Base-by-base conservation (phyloP, 2,888 invertebrate genomes). In the Drosophila seclusa region DNA sequence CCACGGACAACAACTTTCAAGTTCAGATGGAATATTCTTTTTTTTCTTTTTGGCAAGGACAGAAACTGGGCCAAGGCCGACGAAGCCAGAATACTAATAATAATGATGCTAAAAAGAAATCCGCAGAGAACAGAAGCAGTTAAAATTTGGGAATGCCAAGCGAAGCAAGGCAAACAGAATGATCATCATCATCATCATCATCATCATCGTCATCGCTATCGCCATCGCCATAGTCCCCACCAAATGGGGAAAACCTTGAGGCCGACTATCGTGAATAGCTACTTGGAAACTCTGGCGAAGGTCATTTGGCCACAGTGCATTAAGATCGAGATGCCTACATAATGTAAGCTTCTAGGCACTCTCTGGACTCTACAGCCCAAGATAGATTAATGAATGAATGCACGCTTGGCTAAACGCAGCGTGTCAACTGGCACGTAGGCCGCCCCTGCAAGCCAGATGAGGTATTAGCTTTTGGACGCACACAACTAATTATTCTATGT, bases 11-110 rank as follows among this genome's bases (percentile, higher is more conserved):
- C 85, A 85, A 87, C 81, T 87, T 88, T 87, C 84, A 88, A 83
- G 87, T 88, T 87, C 88, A 88, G 62, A 52, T 73, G 72, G 69
- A 74, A 74, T 71, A 71, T n/a, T 18, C 24, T 27, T 38, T 36
- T 54, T 36, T 36, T 6, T 10, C 16, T n/a, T 42, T 78, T 83
- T 82, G 84, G 83, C 86, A 80, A 71, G 73, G 66, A 29, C 79
- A 87, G 78, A 64, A 87, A 87, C 74, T 87, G 82, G 89, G 87
- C 82, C 87, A 87, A 87, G 87, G 87, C 81, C 78, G 67, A 40
- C 18, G 34, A 24, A 58, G 63, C 65, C 83, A 81, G 82, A 78
- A 78, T 71, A 45, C 27, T 50, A 29, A 45, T 45, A 45, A 45
- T 45, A 45, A 45, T 27, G 45, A 53, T 48, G 50, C 61, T 45